Evolutionary conservation across 1,140 invertebrate genomes (phyloP), one percentile per base, ranked within the genome.

Genomic region (Caenorhabditis brenneri): DNA sequence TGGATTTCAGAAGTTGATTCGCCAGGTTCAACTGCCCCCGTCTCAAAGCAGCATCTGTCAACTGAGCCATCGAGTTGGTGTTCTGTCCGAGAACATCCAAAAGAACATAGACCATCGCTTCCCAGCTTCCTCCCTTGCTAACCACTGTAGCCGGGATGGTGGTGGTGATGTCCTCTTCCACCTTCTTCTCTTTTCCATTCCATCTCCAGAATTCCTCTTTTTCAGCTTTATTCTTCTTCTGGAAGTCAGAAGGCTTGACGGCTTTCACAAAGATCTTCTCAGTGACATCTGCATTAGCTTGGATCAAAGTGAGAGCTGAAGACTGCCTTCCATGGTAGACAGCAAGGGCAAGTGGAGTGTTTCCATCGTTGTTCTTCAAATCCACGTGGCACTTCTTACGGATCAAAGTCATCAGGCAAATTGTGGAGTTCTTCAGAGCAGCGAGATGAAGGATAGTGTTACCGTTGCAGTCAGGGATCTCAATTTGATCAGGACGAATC

Each of bases 321-420:
- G 58, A 92, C 87, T 92, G 91, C 88, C 92, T 91, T 46, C 87
- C 87, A 79, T 92, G 89, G 42, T 89, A 82, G 0, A 93, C 91
- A 42, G 92, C 91, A n/a, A 92, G 87, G 5, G 91, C 91, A 24
- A 93, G 88, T 19, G 93, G 91, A 51, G 93, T 92, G 85, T 93
- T 92, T 9, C 92, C 92, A 85, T 91, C 87, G 19, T 88, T 88
- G 81, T 93, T 92, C 83, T 87, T 88, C 22, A 83, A 80, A 82
- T 92, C 90, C 12, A 92, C 85, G 82, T 91, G 87, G 24, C 89
- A 90, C 29, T 88, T 87, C 81, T 88, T 90, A 89, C 91, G 33
- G 27, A 92, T 79, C 15, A 93, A 84, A 86, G 91, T 91, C 65
- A 91, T 88, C 84, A 90, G 91, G 74, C 90, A 93, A 85, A 93